These are phyloP conservation scores for Salmo trutta DNA, from an alignment of 2,797 vertebrate species.

Conservation along the genomic window DNA sequence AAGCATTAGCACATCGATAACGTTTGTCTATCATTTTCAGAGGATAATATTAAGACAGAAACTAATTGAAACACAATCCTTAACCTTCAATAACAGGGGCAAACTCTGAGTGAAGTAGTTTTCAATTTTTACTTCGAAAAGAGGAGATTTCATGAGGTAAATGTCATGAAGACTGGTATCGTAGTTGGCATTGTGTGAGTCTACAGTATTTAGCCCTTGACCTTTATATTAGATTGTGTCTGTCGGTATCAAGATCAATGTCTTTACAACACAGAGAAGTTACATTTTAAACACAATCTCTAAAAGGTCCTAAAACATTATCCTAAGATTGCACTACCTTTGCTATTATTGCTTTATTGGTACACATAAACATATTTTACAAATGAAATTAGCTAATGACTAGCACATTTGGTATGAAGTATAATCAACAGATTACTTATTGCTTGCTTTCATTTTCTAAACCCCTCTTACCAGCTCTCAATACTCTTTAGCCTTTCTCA, in stretches of 20 bases:
- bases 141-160: not conserved
- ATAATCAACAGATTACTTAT: not conserved
- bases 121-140: not conserved
- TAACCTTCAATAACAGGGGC: too few species aligned
- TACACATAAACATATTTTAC: not conserved
- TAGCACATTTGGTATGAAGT: not conserved
- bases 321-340: not conserved
- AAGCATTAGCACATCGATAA: not conserved
- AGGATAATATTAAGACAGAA: not conserved
- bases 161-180: not conserved
- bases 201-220: not conserved
- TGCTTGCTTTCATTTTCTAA: not conserved
- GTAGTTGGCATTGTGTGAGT: not conserved
- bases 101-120: not conserved
- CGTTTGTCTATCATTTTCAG: not conserved
- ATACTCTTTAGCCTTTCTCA: not conserved
- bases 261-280: not conserved
- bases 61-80: not conserved
- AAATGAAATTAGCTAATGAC: not conserved
- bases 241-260: not conserved
- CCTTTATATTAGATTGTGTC: not conserved
- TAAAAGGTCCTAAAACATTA: conserved; percentile 3
- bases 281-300: not conserved
- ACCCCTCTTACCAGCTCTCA: not conserved
- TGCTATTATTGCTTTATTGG: not conserved